phyloP scores from a whole-genome alignment of 2,797 vertebrate species.

The Falco concolor region DNA sequence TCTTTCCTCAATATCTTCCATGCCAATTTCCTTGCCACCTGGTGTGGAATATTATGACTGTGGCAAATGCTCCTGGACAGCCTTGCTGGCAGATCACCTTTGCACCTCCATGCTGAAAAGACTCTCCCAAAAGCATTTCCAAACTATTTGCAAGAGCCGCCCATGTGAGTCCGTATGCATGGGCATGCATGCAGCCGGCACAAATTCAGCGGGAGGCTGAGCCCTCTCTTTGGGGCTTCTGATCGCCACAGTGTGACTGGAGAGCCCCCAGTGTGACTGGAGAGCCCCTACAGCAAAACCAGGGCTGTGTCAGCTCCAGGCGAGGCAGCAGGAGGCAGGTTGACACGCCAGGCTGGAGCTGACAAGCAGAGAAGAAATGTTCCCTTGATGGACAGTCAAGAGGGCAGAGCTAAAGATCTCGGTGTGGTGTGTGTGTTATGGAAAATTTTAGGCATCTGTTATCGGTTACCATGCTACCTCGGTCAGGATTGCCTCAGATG shows the following conservation, averaged over 20 bases:
- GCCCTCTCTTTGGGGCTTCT: neutral
- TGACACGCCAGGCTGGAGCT: neutral
- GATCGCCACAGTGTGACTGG: fast-evolving
- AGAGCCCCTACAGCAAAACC: neutral
- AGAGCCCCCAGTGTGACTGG: fast-evolving
- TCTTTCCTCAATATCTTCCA: neutral
- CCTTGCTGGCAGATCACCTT: neutral
- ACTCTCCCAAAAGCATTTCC: neutral
- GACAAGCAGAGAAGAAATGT: neutral
- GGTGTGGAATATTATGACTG: neutral
- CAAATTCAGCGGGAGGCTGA: neutral
- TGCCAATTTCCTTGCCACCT: neutral
- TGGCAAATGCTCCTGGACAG: neutral
- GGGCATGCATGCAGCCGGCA: fast-evolving
- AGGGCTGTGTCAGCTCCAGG: neutral
- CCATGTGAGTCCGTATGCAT: fast-evolving
- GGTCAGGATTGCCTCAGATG: neutral
- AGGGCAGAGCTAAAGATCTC: neutral
- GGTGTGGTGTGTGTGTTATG: neutral
- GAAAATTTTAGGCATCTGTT: neutral
- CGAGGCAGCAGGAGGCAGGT: neutral
- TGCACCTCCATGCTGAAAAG: neutral
- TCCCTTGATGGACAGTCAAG: neutral
- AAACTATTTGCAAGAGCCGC: neutral
- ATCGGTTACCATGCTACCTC: neutral